These are phyloP conservation scores for Trialeurodes vaporariorum DNA, from an alignment of 1,140 invertebrate species.

Conservation along the genomic window DNA sequence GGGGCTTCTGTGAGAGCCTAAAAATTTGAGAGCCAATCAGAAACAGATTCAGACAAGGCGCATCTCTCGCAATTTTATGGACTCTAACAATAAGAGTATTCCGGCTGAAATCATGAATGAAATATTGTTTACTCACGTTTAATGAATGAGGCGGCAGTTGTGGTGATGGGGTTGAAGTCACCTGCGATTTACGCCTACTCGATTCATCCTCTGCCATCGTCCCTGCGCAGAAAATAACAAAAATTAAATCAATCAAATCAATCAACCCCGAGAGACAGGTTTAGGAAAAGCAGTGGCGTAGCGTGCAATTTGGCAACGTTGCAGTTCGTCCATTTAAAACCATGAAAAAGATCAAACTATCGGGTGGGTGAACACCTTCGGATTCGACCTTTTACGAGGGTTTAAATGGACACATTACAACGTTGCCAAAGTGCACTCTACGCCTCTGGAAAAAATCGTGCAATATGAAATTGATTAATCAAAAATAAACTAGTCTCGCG, in stretches of 20 bases:
- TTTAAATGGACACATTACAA: too few species aligned
- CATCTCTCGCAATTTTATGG: too few species aligned
- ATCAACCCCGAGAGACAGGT: neutral
- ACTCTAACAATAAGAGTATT: too few species aligned
- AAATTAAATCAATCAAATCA: neutral
- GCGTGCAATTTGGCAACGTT: neutral
- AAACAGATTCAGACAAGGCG: too few species aligned
- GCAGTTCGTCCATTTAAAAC: neutral
- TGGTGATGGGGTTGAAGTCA: neutral
- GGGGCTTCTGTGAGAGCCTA: too few species aligned
- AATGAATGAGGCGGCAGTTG: neutral
- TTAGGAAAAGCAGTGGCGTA: neutral
- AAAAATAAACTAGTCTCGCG: too few species aligned
- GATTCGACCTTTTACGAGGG: neutral
- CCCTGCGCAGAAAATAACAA: neutral
- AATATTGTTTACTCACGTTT: neutral
- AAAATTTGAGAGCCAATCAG: too few species aligned
- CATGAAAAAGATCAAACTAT: neutral
- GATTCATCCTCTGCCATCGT: neutral
- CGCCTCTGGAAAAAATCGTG: too few species aligned
- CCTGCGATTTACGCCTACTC: neutral
- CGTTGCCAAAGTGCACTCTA: too few species aligned
- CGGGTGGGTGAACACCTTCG: neutral
- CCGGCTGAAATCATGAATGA: too few species aligned
- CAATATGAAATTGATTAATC: too few species aligned